Base-by-base conservation (phyloP, 2,888 invertebrate genomes). In the Temnothorax ravouxi region DNA sequence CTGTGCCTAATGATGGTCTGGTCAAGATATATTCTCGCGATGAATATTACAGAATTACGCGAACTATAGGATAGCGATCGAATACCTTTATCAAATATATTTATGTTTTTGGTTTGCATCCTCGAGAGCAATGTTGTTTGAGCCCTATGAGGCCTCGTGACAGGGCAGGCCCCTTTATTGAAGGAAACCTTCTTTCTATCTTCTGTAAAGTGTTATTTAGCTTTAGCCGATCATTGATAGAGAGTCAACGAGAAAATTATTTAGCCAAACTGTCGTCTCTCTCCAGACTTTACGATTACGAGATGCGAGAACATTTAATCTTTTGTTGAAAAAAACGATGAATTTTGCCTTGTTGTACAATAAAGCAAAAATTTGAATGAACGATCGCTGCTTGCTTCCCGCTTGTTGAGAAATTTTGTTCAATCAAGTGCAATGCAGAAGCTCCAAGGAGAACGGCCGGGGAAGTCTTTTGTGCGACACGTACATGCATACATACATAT, bases 281-380 rank as follows among this genome's bases (percentile, higher is more conserved):
- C 90, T 91, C 8, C 91, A 87, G 89, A 89, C 91, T 92, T 38
- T 71, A 80, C 34, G 47, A 59, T 5, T 59, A 91, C 89, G 88
- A 93, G 91, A 91, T 93, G 92, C 93, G 93, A 93, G n/a, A 80
- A 72, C 93, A 92, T 91, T 93, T 92, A 93, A 93, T 94, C 93
- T 91, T 93, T 91, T 94, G 93, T 94, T 93, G 92, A 93, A 93
- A 91, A 91, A 92, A 91, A 92, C 91, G 88, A 93, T 93, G 91
- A 93, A 92, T 93, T 77, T 77, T 93, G 93, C 92, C 93, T 93
- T 93, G 92, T 93, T 94, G 92, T 93, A 92, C 93, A 94, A 94
- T 94, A 93, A 94, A 93, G 89, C 90, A 89, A 92, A 93, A 92
- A 88, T 91, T 92, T 93, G 92, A 94, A 93, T 91, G 91, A 94